phyloP scores from a whole-genome alignment of 2,113 vertebrate species.

The Leuciscus idus region DNA sequence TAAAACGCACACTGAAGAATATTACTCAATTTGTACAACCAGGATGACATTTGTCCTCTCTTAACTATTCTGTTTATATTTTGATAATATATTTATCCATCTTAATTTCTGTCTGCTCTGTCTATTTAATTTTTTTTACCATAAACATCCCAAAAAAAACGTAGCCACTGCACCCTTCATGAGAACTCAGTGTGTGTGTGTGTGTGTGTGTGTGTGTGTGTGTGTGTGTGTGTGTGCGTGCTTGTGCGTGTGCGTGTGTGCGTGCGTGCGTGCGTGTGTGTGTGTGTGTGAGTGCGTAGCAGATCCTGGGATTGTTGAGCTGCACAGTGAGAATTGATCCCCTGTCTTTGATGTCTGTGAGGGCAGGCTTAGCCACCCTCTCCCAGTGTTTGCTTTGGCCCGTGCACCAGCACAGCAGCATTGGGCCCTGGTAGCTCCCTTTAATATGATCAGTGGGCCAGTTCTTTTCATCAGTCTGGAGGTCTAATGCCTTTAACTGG shows the following conservation, averaged over 20 bases:
- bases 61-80: too few species aligned
- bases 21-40: neutral
- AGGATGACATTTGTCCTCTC: neutral
- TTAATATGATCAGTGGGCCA: constrained; percentile 81
- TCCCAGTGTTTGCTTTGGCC: constrained; percentile 81
- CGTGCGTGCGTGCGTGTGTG: neutral
- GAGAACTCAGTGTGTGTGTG: neutral
- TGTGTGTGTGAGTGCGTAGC: neutral
- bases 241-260: too few species aligned
- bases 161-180: neutral
- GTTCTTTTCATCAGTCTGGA: constrained; percentile 86
- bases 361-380: constrained; percentile 73
- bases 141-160: neutral
- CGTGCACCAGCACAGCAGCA: constrained; percentile 80
- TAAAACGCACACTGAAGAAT: neutral
- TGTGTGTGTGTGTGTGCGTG: neutral
- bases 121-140: neutral
- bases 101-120: neutral
- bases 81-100: too few species aligned
- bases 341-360: constrained; percentile 57
- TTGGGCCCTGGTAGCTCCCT: constrained; percentile 82
- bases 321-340: constrained; percentile 47
- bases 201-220: neutral
- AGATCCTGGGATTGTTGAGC: constrained; percentile 33
- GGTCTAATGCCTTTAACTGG: constrained; percentile 87